phyloP scores from a whole-genome alignment of 2,888 invertebrate species.

The Stenolophus ochropezus region DNA sequence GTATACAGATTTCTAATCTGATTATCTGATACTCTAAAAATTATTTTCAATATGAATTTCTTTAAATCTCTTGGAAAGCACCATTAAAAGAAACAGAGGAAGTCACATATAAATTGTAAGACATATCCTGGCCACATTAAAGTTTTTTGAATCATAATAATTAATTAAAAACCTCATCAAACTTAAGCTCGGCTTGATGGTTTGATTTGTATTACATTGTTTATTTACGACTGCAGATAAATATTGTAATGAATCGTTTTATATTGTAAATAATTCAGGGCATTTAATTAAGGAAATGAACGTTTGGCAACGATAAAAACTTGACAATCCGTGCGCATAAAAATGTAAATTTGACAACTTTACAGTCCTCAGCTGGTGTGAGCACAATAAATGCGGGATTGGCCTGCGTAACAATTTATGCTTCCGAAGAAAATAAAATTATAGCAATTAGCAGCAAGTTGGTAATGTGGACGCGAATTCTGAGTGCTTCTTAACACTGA shows the following conservation, averaged over 20 bases:
- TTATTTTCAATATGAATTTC: too few species aligned
- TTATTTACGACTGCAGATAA: background rate
- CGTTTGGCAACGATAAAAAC: background rate
- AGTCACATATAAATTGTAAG: background rate
- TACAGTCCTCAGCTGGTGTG: background rate
- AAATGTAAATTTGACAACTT: conserved; percentile 50
- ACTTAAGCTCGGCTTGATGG: background rate
- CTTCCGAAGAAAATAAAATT: background rate
- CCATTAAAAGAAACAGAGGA: background rate
- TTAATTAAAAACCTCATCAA: background rate
- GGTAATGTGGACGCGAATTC: background rate
- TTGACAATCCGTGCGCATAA: conserved; percentile 36
- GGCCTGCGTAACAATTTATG: background rate
- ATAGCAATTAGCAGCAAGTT: background rate
- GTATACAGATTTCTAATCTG: too few species aligned
- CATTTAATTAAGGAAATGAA: conserved; percentile 44
- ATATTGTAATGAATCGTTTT: conserved; percentile 28
- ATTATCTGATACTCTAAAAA: too few species aligned
- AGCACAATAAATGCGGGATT: conserved; percentile 10
- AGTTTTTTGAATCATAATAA: background rate
- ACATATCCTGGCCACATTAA: background rate
- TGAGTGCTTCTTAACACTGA: background rate
- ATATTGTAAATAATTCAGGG: conserved; percentile 33
- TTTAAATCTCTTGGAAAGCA: too few species aligned
- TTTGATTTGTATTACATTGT: background rate